Evolutionary conservation across 2,888 invertebrate species (phyloP).

Genomic region (Leptinotarsa peninsularis): DNA sequence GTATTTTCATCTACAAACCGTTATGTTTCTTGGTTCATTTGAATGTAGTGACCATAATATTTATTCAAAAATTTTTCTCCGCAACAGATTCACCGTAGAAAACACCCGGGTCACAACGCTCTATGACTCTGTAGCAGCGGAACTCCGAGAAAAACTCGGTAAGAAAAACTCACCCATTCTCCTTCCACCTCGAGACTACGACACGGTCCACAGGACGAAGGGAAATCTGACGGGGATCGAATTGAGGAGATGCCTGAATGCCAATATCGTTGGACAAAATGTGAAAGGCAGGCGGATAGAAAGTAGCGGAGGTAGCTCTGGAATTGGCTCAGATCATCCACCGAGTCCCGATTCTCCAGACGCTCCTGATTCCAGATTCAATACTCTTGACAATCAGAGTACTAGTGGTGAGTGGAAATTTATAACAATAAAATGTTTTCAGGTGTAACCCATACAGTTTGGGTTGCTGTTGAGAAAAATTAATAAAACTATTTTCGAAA

Average conservation of each 20-base stretch:
- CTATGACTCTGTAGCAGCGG: conserved; percentile 92
- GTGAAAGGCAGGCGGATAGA: conserved; percentile 59
- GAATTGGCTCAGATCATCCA: conserved; percentile 90
- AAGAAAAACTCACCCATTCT: conserved; percentile 76
- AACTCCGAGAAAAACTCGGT: conserved; percentile 82
- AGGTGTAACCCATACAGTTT: too few species aligned
- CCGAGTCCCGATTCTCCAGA: conserved; percentile 79
- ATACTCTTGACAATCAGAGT: conserved; percentile 72
- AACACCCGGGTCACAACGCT: conserved; percentile 75
- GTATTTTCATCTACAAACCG: too few species aligned
- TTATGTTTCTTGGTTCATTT: not conserved
- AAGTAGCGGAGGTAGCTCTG: conserved; percentile 81
- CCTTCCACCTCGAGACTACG: conserved; percentile 93
- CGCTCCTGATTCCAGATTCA: conserved; percentile 63
- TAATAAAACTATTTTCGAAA: too few species aligned
- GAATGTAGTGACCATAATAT: not conserved
- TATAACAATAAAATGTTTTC: not conserved
- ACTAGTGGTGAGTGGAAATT: conserved; percentile 70
- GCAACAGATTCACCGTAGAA: conserved; percentile 63
- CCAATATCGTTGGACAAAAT: conserved; percentile 74
- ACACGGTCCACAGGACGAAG: conserved; percentile 85
- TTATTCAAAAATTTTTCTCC: not conserved
- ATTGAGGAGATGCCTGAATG: conserved; percentile 76
- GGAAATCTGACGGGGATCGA: conserved; percentile 83
- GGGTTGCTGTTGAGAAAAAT: too few species aligned